Conservation (phyloP, 2,888 invertebrate species). For the Patella caerulea region DNA sequence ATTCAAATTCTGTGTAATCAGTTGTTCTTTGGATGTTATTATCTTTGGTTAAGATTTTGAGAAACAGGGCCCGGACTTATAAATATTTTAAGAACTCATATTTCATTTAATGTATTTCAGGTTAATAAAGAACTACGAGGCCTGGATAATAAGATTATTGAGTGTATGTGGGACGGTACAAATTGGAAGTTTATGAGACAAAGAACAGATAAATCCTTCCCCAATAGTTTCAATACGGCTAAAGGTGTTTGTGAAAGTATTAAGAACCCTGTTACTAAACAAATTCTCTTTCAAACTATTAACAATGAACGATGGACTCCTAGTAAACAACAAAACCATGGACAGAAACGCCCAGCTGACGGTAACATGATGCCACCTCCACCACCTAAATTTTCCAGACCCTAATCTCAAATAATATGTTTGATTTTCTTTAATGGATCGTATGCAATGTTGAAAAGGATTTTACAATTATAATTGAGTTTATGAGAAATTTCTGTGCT, state of each 20-base stretch:
- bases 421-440: neutral
- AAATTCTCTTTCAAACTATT: constrained; percentile 78
- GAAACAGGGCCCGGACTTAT: no score
- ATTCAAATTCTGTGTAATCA: no score
- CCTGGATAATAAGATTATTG: constrained; percentile 93
- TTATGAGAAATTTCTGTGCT: no score
- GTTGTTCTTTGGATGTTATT: no score
- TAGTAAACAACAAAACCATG: constrained; percentile 22
- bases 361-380: constrained; percentile 39
- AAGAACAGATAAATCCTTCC: constrained; percentile 95
- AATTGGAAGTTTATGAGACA: constrained; percentile 96
- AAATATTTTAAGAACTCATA: neutral
- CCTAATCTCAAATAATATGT: constrained; percentile 8
- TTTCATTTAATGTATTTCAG: constrained; percentile 42
- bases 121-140: constrained; percentile 83
- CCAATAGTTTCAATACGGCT: constrained; percentile 91
- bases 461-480: no score
- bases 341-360: constrained; percentile 20
- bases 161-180: constrained; percentile 84
- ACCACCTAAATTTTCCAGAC: constrained; percentile 29
- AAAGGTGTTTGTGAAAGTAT: constrained; percentile 89
- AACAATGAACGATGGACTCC: constrained; percentile 52
- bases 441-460: no score
- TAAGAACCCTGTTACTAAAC: constrained; percentile 86
- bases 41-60: no score